Evolutionary conservation across 2,797 vertebrate genomes (phyloP).

Genomic region (Myripristis murdjan): DNA sequence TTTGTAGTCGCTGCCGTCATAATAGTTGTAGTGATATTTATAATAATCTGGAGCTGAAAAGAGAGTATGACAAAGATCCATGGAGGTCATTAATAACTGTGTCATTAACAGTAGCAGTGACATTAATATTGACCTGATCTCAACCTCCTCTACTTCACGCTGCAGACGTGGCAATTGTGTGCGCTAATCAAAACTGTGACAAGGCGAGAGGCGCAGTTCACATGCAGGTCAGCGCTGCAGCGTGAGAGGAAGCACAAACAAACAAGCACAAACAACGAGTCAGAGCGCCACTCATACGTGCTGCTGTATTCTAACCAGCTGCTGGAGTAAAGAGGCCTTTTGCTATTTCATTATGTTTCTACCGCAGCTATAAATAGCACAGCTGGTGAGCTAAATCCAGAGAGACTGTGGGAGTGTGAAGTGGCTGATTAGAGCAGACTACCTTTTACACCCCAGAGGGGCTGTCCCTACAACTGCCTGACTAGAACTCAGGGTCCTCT

Average conservation of each 20-base stretch:
- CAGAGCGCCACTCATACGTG: neutral
- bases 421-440: neutral
- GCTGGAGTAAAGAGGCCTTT: slow-evolving; percentile 5
- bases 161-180: too few species aligned
- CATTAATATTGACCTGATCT: neutral
- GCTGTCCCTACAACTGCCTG: slow-evolving; percentile 20
- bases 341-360: slow-evolving; percentile 50
- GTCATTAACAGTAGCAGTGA: neutral
- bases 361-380: slow-evolving; percentile 21
- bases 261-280: slow-evolving; percentile 12
- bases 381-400: neutral
- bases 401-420: neutral
- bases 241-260: too few species aligned
- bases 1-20: too few species aligned
- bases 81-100: neutral
- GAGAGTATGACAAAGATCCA: neutral
- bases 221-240: slow-evolving; percentile 32
- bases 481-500: slow-evolving; percentile 26
- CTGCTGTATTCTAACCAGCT: neutral
- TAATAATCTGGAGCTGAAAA: too few species aligned
- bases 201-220: slow-evolving; percentile 38
- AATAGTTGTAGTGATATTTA: too few species aligned
- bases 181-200: neutral
- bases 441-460: slow-evolving; percentile 17
- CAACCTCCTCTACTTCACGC: too few species aligned